These are phyloP conservation scores for Parnassius mnemosyne DNA, from an alignment of 2,888 invertebrate species.

Conservation along the genomic window DNA sequence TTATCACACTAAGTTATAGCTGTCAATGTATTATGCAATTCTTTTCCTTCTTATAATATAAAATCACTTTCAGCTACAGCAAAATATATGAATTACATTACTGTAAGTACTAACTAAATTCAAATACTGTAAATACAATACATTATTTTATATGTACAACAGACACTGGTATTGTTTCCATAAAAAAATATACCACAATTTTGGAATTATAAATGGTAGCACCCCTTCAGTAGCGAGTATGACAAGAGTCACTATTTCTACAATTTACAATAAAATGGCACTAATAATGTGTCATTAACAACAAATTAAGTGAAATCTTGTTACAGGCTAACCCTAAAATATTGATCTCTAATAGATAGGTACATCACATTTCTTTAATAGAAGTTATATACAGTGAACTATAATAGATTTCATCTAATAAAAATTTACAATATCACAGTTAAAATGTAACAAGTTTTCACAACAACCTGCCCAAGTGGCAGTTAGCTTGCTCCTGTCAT, in stretches of 20 bases:
- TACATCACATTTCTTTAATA: constrained; percentile 69
- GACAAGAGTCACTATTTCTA: constrained; percentile 80
- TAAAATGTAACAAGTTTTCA: constrained; percentile 81
- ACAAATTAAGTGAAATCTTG: constrained; percentile 78
- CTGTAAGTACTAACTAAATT: constrained; percentile 78
- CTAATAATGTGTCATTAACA: constrained; percentile 76
- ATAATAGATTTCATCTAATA: constrained; percentile 77
- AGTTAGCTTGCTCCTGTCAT: constrained; percentile 81
- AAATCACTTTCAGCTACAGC: constrained; percentile 77
- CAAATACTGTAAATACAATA: constrained; percentile 80
- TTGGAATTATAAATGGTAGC: constrained; percentile 81
- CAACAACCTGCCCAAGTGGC: constrained; percentile 63
- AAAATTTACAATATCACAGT: constrained; percentile 79
- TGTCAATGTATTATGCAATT: constrained; percentile 78
- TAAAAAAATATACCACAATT: constrained; percentile 79
- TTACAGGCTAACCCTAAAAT: constrained; percentile 78
- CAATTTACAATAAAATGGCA: constrained; percentile 80
- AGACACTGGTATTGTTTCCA: constrained; percentile 78
- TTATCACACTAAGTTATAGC: constrained; percentile 72
- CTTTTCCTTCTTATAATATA: constrained; percentile 73
- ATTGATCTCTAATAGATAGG: constrained; percentile 64
- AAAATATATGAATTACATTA: constrained; percentile 76
- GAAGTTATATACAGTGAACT: constrained; percentile 73
- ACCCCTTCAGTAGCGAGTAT: constrained; percentile 81
- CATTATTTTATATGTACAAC: constrained; percentile 75